Base-by-base conservation (phyloP, 1,140 invertebrate species). In the Drosophila ambigua region DNA sequence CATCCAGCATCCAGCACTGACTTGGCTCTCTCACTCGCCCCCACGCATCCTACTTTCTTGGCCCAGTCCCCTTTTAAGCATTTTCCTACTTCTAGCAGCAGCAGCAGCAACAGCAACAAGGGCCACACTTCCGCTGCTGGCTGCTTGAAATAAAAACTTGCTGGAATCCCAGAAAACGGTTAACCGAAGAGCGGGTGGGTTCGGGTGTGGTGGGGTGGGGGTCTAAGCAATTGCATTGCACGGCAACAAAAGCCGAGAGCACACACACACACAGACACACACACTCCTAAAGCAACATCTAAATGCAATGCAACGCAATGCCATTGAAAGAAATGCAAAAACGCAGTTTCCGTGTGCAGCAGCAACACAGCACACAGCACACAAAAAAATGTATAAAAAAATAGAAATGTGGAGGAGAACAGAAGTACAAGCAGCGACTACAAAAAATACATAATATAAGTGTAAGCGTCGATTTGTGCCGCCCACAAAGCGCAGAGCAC, bases 131-230 rank as follows among this genome's bases (percentile, higher is more conserved):
- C 80, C 80, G 80, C 50, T 39, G 35, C 35, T 79, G 59, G 80
- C 77, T 84, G 80, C 80, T 84, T 84, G 77, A 84, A 84, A 84
- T 84, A 84, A 84, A 82, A 84, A 84, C 80, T 83, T 83, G 63
- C 78, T 79, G 72, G 80, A 63, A 60, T 77, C 71, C 72, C 60
- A 64, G 60, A 44, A 54, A 48, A 65, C 35, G 35, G 35, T 39
- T 39, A 39, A 11, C 35, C 35, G 11, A 39, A 39, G 35, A 39
- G 11, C 11, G 2, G 35, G 35, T 4, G 16, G 43, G 35, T 28
- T 20, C 16, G 55, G 20, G 8, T 11, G 20, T 8, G 28, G 2
- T 16, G 54, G 16, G 28, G 60, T 57, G 50, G 41, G 8, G 26
- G 50, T 15, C 52, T 26, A 45, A 71, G 72, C 76, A 77, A 79